Evolutionary conservation across 2,797 vertebrate species (phyloP).

Genomic region (Acipenser oxyrinchus): DNA sequence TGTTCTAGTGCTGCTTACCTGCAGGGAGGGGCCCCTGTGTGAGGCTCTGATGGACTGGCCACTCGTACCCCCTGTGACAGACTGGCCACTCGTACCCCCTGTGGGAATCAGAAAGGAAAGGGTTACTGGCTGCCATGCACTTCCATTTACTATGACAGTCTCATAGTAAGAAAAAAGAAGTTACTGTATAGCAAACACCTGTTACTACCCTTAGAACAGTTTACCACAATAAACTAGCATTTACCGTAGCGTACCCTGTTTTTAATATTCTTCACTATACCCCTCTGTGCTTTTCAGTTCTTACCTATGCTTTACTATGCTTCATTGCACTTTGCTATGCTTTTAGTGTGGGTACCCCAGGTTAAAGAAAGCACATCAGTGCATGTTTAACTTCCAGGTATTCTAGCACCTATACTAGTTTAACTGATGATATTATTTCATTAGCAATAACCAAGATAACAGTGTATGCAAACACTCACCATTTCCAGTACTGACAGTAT

Average conservation of each 20-base stretch:
- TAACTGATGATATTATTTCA: too few species aligned
- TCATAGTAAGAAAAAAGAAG: too few species aligned
- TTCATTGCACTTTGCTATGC: background rate
- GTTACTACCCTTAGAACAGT: too few species aligned
- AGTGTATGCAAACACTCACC: conserved; percentile 48
- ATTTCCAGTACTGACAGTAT: conserved; percentile 58
- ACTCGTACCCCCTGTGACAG: conserved; percentile 53
- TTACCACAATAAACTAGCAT: too few species aligned
- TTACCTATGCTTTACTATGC: background rate
- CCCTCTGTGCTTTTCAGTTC: background rate
- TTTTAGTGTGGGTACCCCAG: background rate
- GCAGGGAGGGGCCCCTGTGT: conserved; percentile 56
- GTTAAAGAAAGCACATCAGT: background rate
- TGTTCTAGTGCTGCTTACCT: conserved; percentile 66
- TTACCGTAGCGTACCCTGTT: too few species aligned
- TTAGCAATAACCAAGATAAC: background rate
- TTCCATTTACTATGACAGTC: background rate
- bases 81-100: conserved; percentile 47
- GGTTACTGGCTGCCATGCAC: background rate
- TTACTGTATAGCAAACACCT: too few species aligned
- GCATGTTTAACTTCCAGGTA: background rate
- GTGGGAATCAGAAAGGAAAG: conserved; percentile 48
- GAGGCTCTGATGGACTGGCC: conserved; percentile 34
- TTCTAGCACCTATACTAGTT: conserved; percentile 8
- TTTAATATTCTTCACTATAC: too few species aligned